Conservation (phyloP, 2,888 invertebrate genomes). For the Crioceris asparagi region DNA sequence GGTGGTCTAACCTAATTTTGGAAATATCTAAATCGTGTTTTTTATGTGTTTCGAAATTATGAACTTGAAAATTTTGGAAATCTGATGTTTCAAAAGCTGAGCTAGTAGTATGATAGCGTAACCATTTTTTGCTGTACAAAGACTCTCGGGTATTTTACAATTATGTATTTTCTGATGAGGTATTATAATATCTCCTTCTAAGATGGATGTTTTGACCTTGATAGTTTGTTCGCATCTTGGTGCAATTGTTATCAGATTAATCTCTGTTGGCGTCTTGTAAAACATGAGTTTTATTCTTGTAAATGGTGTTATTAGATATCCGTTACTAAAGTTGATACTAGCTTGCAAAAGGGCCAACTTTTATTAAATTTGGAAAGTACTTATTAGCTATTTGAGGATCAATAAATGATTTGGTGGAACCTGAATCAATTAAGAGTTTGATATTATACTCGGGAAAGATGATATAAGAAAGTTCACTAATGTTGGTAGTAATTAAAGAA, state of each 20-base stretch:
- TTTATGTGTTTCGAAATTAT: conserved; percentile 5
- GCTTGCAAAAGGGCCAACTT: too few species aligned
- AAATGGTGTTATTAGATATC: neutral
- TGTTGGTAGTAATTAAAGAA: neutral
- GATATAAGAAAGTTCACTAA: too few species aligned
- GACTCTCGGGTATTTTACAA: conserved; percentile 9
- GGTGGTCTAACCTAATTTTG: too few species aligned
- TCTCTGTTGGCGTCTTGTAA: neutral
- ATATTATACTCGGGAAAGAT: too few species aligned
- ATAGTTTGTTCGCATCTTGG: conserved; percentile 9
- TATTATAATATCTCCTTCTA: conserved; percentile 7
- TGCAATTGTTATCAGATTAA: neutral
- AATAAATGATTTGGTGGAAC: too few species aligned
- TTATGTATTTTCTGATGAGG: conserved; percentile 4
- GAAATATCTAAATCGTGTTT: neutral
- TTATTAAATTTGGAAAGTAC: too few species aligned
- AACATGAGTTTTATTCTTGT: conserved; percentile 2
- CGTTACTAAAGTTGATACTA: neutral
- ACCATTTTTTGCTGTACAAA: conserved; percentile 9
- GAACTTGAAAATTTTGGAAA: neutral
- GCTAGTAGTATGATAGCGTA: conserved; percentile 7
- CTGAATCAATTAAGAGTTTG: too few species aligned
- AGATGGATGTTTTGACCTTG: conserved; percentile 8
- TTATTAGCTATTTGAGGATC: too few species aligned
- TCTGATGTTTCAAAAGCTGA: neutral